phyloP scores from a whole-genome alignment of 2,113 vertebrate species.

The Cyprinodon brontotheroides region DNA sequence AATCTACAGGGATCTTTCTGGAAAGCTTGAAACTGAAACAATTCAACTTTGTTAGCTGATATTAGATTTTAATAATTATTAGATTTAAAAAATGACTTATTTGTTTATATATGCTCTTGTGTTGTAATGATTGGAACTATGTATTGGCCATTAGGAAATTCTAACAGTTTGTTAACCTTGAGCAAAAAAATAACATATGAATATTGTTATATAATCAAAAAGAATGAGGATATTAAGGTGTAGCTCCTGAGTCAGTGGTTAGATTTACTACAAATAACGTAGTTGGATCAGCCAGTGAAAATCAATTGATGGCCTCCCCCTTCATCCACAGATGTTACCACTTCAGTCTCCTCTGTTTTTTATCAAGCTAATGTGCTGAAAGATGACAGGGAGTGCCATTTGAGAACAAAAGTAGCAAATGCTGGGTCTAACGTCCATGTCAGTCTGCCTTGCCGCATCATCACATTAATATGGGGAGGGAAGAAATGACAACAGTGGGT shows the following conservation, averaged over 20 bases:
- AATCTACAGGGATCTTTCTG: too few relatives aligned
- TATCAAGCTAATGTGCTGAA: conserved; percentile 70
- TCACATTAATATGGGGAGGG: conserved; percentile 50
- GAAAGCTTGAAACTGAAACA: too few relatives aligned
- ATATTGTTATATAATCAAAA: not conserved
- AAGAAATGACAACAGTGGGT: conserved; percentile 51
- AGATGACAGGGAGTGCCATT: conserved; percentile 71
- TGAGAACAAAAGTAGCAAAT: conserved; percentile 64
- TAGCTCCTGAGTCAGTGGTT: conserved; percentile 1
- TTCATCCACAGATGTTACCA: conserved; percentile 67
- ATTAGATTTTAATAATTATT: too few relatives aligned
- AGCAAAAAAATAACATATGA: not conserved
- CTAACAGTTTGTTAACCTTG: not conserved
- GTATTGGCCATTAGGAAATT: not conserved
- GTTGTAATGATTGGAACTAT: not conserved
- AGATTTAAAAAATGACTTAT: too few relatives aligned
- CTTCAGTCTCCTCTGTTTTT: conserved; percentile 71
- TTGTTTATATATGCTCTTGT: too few relatives aligned
- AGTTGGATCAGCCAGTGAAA: conserved; percentile 57
- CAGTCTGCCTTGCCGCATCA: conserved; percentile 56
- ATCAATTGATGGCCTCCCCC: conserved; percentile 64
- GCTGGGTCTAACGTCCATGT: conserved; percentile 54
- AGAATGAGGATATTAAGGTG: not conserved
- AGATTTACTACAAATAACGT: conserved; percentile 9
- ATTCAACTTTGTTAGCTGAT: too few relatives aligned